phyloP scores from a whole-genome alignment of 92 coral and sea anemone genomes.

The Zoanthus gigantus region DNA sequence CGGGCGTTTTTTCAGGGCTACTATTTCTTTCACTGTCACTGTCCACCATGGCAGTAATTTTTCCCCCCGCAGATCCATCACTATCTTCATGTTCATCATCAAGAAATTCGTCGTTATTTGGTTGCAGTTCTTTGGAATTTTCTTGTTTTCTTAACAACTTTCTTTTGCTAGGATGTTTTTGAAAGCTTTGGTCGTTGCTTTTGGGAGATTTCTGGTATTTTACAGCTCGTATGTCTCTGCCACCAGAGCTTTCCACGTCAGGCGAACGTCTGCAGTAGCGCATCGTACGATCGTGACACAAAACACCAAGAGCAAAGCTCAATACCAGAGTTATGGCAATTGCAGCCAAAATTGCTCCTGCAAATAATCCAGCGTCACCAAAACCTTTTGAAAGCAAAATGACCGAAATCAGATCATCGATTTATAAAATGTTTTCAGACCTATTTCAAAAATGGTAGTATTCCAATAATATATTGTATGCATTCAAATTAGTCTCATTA shows the following conservation, averaged over 20 bases:
- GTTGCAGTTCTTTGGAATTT: slow-evolving; percentile 26
- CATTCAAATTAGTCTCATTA: no score
- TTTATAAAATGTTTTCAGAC: no score
- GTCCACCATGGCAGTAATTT: not conserved
- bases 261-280: slow-evolving; percentile 49
- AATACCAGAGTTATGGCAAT: slow-evolving; percentile 71
- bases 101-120: slow-evolving; percentile 8
- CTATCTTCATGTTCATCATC: slow-evolving; percentile 64
- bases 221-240: slow-evolving; percentile 53
- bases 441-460: no score
- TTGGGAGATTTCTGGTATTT: slow-evolving; percentile 84
- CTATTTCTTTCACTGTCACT: slow-evolving; percentile 21
- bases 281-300: slow-evolving; percentile 65
- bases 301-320: slow-evolving; percentile 74
- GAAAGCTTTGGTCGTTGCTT: slow-evolving; percentile 39
- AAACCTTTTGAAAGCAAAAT: not conserved
- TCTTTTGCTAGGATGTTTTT: slow-evolving; percentile 56
- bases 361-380: slow-evolving; percentile 72
- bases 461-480: no score
- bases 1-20: slow-evolving; percentile 46
- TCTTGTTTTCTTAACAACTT: slow-evolving; percentile 57
- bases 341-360: slow-evolving; percentile 69
- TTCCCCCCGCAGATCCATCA: slow-evolving; percentile 73
- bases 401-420: no score
- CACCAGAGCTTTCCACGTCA: slow-evolving; percentile 53